Evolutionary conservation across 2,888 invertebrate genomes (phyloP), one percentile per base, ranked within the genome.

Genomic region (Andrena dorsata): DNA sequence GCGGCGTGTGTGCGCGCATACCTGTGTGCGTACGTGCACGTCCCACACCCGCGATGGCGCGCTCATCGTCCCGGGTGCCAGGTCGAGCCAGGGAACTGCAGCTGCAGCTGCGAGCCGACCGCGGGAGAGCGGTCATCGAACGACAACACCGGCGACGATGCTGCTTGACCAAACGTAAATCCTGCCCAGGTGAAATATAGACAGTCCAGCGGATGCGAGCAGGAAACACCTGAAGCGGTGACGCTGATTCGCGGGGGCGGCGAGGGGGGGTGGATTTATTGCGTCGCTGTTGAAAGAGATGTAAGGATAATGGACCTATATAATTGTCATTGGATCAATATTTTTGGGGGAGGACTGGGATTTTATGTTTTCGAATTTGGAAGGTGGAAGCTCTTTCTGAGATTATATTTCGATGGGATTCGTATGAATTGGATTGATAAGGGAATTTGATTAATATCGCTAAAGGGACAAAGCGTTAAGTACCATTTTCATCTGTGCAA

Each of bases 11-110:
- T 71, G 83, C 56, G 76, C 35, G 41, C 41, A 64, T 64, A 69
- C 63, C 49, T 49, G 56, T 20, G 65, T 56, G 49, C 71, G 60
- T 68, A 68, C 73, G 23, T 61, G 66, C 20, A 74, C 41, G 35
- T 32, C 1, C 23, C 23, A 65, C 71, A 51, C 58, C 28, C 16
- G 53, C 28, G 10, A 1, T 2, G 16, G 41, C 49, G 64, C 53
- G 49, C 23, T 13, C 58, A 68, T 77, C 77, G 77, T 73, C 70
- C 41, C 76, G 80, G 79, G 68, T 80, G 81, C 83, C 78, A 68
- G 77, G 41, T 41, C 69, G 87, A 86, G 85, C 84, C 85, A 86
- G 87, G 90, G 88, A 88, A 83, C 87, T 87, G 88, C 84, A 82
- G 84, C 84, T 81, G 84, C 82, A 77, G 82, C 82, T 79, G 78